These are phyloP conservation scores for Enteromius anoplus DNA, from an alignment of 2,797 vertebrate genomes.

Conservation along the genomic window DNA sequence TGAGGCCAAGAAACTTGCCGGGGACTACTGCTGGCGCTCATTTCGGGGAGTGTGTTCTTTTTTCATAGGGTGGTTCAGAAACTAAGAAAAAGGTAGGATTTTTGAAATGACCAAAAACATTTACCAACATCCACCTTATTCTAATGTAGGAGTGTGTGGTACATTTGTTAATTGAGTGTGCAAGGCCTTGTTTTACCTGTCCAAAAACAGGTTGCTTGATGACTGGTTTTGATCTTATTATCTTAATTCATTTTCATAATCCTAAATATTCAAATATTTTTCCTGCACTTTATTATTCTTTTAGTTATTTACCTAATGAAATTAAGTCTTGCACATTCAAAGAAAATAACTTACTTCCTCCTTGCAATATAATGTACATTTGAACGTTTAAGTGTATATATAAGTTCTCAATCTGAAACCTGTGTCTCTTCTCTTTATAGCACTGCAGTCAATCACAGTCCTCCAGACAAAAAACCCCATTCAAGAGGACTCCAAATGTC, in stretches of 20 bases:
- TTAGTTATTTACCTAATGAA: neutral
- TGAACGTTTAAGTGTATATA: neutral
- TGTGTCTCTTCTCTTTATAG: slow-evolving; percentile 9
- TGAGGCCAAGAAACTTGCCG: slow-evolving; percentile 73
- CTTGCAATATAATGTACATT: neutral
- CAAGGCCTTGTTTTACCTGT: neutral
- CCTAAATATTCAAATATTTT: neutral
- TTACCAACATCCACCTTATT: neutral
- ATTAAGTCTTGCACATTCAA: neutral
- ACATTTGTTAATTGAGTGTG: neutral
- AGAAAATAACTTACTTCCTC: neutral
- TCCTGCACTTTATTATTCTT: neutral
- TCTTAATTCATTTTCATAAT: neutral
- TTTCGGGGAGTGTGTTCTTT: slow-evolving; percentile 79
- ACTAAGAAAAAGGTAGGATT: slow-evolving; percentile 69
- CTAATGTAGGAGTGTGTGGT: neutral
- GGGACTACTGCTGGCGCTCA: slow-evolving; percentile 82
- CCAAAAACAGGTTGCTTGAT: neutral
- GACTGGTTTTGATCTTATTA: neutral
- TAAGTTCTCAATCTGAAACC: neutral
- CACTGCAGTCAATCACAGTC: neutral
- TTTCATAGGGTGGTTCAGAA: slow-evolving; percentile 78
- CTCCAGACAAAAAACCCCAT: slow-evolving; percentile 25
- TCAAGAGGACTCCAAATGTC: slow-evolving; percentile 56
- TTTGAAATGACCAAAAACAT: neutral